Evolutionary conservation across 2,888 invertebrate species (phyloP), one percentile per base, ranked within the genome.

Genomic region (Cacoxenus indagator): DNA sequence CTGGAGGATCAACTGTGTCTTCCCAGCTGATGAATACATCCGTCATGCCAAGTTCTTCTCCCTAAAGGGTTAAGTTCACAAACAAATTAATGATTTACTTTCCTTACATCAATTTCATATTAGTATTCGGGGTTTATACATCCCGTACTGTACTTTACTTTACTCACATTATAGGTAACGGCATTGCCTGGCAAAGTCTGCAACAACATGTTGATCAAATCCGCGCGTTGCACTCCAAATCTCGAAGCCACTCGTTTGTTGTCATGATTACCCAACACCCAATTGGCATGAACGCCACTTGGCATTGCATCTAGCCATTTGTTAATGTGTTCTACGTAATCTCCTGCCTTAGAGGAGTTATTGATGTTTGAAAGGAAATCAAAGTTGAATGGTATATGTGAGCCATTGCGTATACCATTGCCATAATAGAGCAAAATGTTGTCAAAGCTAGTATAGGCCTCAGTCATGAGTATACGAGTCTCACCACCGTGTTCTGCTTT

Each of bases 121-220:
- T 14, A 43, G 14, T 43, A 43, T 9, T 14, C 14, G 43, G 14
- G 43, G 43, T 43, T 14, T 8, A 43, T 9, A 43, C 43, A 43
- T 14, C 8, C 14, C 43, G 14, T 9, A 9, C 43, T 8, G 8
- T 14, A n/a, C n/a, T n/a, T n/a, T n/a, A 57, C 11, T 19, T 4
- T 8, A 70, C 82, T 87, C 78, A 90, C 91, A 89, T 97, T 94
- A 84, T 97, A 97, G 0, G 95, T 94, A 0, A 96, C 92, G 19
- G 93, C 92, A 24, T 95, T 91, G 22, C 97, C 97, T 0, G 96
- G 96, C 69, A 97, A 89, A 3, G 96, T 90, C 81, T 95, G 90
- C 14, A 92, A 89, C 48, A 98, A 86, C 92, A 97, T 95, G 81
- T 95, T 95, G 71, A 96, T 90, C 14, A 93, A 92, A 85, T 96